Base-by-base conservation (phyloP, 2,113 vertebrate species). In the Pterocles burchelli region DNA sequence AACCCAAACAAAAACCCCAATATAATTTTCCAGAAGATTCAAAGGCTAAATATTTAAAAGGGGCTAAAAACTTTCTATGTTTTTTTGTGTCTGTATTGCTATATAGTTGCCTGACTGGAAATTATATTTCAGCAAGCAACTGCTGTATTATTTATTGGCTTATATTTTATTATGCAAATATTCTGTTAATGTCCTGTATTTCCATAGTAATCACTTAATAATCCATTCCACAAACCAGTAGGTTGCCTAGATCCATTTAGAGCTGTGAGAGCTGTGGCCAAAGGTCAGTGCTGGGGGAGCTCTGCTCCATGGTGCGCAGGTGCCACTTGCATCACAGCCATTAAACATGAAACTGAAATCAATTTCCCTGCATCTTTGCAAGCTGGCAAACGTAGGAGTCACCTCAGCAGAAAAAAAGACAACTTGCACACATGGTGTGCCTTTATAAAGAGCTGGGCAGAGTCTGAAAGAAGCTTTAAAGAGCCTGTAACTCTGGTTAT, bases 91-190 rank as follows among this genome's bases (percentile, higher is more conserved):
- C 90, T 63, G 20, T 65, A 31, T 51, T 55, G 38, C 29, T 59
- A 13, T 84, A 36, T 45, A 71, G 31, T 67, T 91, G 33, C 46
- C 68, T 90, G 45, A 84, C n/a, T 88, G 62, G 78, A 93, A 96
- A 86, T 80, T 46, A 16, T 14, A 84, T 88, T 97, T 95, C 65
- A 72, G 55, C 51, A 20, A 74, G 79, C 16, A 88, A 83, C 43
- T 86, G 22, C n/a, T 95, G 45, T 80, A 74, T 83, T 80, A 74
- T 83, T 93, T 93, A 90, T 74, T 96, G 73, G 61, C 73, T 75
- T 88, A 36, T 88, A 48, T 85, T 91, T 93, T 95, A 81, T 86
- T 92, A 88, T 84, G 82, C 22, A 72, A 57, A 85, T 83, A 91
- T 72, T 96, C 73, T 78, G 61, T 41, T 93, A 45, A 59, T 31